Base-by-base conservation (phyloP, 2,797 vertebrate species). In the Peromyscus melanophrys region DNA sequence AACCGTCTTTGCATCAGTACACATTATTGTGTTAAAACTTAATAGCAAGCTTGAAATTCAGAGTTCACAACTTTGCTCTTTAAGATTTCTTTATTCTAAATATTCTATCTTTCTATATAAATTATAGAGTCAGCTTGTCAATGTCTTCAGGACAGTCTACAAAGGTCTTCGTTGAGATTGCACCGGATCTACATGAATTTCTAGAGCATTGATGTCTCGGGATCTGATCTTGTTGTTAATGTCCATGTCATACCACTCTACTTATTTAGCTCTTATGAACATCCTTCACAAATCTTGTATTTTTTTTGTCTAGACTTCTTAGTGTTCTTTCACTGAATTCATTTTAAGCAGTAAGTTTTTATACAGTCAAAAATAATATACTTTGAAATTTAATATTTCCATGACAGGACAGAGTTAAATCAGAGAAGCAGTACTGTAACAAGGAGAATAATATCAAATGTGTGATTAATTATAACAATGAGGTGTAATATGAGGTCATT, bases 341-440 rank as follows among this genome's bases (percentile, higher is more conserved):
- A 95, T 89, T 94, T 29, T 77, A 81, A 40, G 7, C 55, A 49
- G 57, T 78, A 84, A 57, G 23, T 78, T 1, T 95, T 86, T 75
- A 71, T 73, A 6, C 13, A 89, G 71, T 25, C 34, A 6, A 59
- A 90, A 61, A 92, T 75, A 49, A 31, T 4, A 14, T 25, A 46
- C 34, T 81, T 90, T 63, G 40, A 94, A 92, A 46, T 71, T 95
- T 89, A 37, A 59, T 77, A 67, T 81, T 89, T 84, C 46, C 16
- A 5, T 89, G 14, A 12, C 63, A 76, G 77, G 29, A 63, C 19
- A 65, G 43, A 34, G 37, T 89, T 89, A 37, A 92, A 34, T 92
- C 27, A 90, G 17, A 89, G 34, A 43, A 92, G 27, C 34, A 82
- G 31, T 55, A 27, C 29, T 52, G 37, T 7, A 59, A 76, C 14